Base-by-base conservation (phyloP, 2,797 vertebrate genomes). In the Rhinichthys osculus region DNA sequence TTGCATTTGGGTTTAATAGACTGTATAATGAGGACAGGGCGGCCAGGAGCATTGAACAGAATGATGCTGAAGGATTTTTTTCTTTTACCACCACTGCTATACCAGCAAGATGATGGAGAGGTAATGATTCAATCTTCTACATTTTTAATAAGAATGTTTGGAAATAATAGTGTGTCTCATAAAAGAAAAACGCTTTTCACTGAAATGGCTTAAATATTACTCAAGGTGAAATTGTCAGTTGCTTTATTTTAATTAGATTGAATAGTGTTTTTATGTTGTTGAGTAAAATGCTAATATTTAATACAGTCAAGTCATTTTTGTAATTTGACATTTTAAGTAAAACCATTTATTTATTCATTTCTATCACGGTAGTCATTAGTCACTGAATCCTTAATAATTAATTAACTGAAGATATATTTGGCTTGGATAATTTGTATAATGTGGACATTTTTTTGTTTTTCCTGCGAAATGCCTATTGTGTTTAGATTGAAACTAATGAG, bases 1-100 rank as follows among this genome's bases (percentile, higher is more conserved):
- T 57, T 76, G n/a, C 52, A 9, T 74, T 74, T 33, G 27, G 73
- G 73, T 57, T 38, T 59, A 59, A 79, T 27, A 64, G n/a, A 42
- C 9, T 7, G 3, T 64, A 42, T 64, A 79, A 79, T 64, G 38
- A 64, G 40, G 59, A 79, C 8, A 1, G 6, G 74, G 21, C 33
- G 57, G 74, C 13, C 33, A 27, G 38, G 38, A 40, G 16, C 16
- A 5, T 30, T 79, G 38, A 64, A 64, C 23, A 30, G 11, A 77
- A 77, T 57, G 52, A 77, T 57, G 47, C 5, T 13, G 5, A 54
- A 38, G 3, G 5, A 14, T 0, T 35, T 13, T 54, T 40, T 9
- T 70, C 38, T 69, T 38, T 40, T 23, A n/a, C 16, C 5, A 5
- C n/a, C 16, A 52, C 30, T 77, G 30, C 30, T 19, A 38, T 57